Evolutionary conservation across 92 coral and sea anemone genomes (phyloP).

Genomic region (Pocillopora grandis): DNA sequence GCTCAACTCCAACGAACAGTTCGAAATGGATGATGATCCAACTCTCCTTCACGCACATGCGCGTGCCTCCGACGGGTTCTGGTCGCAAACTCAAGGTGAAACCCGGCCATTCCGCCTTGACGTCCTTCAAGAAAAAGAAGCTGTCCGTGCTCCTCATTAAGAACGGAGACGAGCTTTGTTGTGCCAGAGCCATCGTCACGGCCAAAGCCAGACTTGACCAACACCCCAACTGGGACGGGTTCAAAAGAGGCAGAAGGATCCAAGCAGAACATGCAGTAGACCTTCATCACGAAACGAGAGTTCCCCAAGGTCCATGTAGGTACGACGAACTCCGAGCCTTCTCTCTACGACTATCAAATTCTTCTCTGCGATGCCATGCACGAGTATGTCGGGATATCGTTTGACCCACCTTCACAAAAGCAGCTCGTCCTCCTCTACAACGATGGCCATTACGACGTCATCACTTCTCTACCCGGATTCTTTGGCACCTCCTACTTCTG

Average conservation of each 20-base stretch:
- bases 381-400: constrained; percentile 2
- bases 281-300: constrained; percentile 24
- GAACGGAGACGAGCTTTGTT: constrained; percentile 3
- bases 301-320: constrained; percentile 24
- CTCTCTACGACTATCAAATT: constrained; percentile 18
- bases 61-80: not conserved
- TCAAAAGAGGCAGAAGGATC: constrained; percentile 20
- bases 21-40: not conserved
- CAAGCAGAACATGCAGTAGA: constrained; percentile 20
- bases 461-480: constrained; percentile 40
- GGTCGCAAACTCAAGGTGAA: not conserved
- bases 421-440: constrained; percentile 8
- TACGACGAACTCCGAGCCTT: not conserved
- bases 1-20: not conserved
- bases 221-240: constrained; percentile 10
- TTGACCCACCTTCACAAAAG: constrained; percentile 12
- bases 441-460: constrained; percentile 40
- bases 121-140: not conserved
- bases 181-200: constrained; percentile 49
- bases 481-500: not conserved
- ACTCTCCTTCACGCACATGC: not conserved
- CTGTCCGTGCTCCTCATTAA: not conserved
- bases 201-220: constrained; percentile 14
- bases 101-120: not conserved
- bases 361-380: constrained; percentile 5